A percentile compares a stretch with the other conserved stretches of the same genome.
Conservation (phyloP, 1,140 invertebrate species). For the Prorops nasuta region DNA sequence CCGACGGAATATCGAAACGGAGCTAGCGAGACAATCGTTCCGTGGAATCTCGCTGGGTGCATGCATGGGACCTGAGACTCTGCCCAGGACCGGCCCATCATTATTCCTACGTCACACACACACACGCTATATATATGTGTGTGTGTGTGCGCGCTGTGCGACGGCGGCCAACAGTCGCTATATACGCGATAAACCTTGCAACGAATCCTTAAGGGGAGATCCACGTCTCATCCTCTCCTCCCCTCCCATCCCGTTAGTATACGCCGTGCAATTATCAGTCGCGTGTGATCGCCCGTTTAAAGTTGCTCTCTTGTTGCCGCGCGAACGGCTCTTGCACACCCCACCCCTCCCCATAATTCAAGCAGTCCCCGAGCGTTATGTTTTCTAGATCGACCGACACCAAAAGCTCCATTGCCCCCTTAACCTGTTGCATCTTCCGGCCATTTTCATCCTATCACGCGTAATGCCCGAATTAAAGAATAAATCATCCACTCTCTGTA, state of each 20-base stretch:
- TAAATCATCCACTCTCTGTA: no score
- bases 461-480: no score
- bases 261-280: conserved; percentile 43
- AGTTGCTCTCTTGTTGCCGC: neutral
- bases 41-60: conserved; percentile 24
- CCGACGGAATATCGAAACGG: no score
- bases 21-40: conserved; percentile 28
- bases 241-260: no score
- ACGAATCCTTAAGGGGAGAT: no score
- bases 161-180: no score
- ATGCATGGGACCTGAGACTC: neutral
- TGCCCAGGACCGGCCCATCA: conserved; percentile 4
- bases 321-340: neutral
- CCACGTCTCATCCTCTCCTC: no score
- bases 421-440: no score
- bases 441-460: no score
- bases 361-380: conserved; percentile 38
- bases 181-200: no score
- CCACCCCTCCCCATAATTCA: conserved; percentile 41
- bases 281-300: conserved; percentile 33
- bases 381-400: conserved; percentile 17
- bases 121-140: no score
- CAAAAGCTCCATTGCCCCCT: conserved; percentile 31
- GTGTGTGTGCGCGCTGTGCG: no score
- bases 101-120: conserved; percentile 31